phyloP scores from a whole-genome alignment of 2,113 vertebrate genomes.

The Raja brachyura region DNA sequence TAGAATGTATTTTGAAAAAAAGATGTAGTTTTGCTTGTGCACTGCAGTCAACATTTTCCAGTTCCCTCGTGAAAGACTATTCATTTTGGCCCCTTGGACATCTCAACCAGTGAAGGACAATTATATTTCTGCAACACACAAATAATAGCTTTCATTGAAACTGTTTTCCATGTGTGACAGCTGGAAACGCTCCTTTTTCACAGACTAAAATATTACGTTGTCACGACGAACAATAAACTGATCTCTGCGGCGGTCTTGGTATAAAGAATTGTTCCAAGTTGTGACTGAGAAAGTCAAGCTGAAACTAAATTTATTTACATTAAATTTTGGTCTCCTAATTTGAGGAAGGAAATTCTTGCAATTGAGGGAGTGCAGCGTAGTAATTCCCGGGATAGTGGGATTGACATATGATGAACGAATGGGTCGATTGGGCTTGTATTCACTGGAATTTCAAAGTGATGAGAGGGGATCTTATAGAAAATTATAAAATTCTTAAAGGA shows the following conservation, averaged over 20 bases:
- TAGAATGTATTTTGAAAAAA: neutral
- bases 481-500: no score
- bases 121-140: neutral
- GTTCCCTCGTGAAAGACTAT: neutral
- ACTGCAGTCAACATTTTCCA: neutral
- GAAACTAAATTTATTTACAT: neutral
- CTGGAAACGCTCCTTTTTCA: neutral
- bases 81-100: neutral
- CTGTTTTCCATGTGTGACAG: constrained; percentile 5
- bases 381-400: no score
- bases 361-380: no score
- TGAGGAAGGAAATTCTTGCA: no score
- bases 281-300: neutral
- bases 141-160: neutral
- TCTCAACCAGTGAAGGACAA: neutral
- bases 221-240: constrained; percentile 4
- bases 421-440: no score
- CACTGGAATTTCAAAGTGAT: no score
- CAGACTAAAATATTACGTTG: constrained; percentile 29
- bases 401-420: no score
- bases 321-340: no score
- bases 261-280: neutral
- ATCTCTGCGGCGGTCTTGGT: neutral
- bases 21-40: neutral
- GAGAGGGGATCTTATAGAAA: no score